A percentile compares a stretch with the other conserved stretches of the same genome.
Conservation (phyloP, 1,140 invertebrate genomes). For the Cyrtorhinus lividipennis region DNA sequence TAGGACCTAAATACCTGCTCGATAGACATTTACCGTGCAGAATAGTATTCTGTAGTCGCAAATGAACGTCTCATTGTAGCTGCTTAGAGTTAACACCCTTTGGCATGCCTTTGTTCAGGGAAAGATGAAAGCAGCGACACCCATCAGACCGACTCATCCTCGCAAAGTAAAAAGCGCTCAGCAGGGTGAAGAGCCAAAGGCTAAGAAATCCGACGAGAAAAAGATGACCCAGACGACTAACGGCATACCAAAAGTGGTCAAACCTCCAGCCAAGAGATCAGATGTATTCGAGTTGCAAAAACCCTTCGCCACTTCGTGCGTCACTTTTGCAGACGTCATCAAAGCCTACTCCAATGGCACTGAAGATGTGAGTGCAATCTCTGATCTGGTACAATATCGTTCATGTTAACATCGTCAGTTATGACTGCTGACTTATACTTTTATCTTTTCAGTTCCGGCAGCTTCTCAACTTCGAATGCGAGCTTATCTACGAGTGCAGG, state of each 20-base stretch:
- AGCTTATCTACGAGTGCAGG: conserved; percentile 70
- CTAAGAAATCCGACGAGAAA: background rate
- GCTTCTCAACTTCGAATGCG: conserved; percentile 60
- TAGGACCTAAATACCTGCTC: too few species aligned
- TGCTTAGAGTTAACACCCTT: too few species aligned
- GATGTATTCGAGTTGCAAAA: background rate
- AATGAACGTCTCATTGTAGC: too few species aligned
- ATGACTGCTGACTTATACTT: too few species aligned
- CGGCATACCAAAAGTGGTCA: background rate
- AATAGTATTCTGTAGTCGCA: too few species aligned
- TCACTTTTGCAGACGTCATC: background rate
- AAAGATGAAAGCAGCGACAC: background rate
- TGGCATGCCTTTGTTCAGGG: too few species aligned
- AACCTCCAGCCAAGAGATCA: background rate
- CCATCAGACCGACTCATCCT: background rate
- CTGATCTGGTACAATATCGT: background rate
- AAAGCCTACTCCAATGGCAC: conserved; percentile 15
- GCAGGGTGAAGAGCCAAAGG: background rate
- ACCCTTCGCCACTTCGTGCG: background rate
- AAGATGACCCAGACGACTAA: background rate
- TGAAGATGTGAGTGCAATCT: conserved; percentile 13
- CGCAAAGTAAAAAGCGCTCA: background rate
- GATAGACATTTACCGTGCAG: too few species aligned
- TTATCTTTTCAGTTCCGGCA: conserved; percentile 43
- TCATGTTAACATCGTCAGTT: background rate